These are phyloP conservation scores for Tauraco hartlaubi DNA, from an alignment of 2,797 vertebrate genomes.

Conservation along the genomic window DNA sequence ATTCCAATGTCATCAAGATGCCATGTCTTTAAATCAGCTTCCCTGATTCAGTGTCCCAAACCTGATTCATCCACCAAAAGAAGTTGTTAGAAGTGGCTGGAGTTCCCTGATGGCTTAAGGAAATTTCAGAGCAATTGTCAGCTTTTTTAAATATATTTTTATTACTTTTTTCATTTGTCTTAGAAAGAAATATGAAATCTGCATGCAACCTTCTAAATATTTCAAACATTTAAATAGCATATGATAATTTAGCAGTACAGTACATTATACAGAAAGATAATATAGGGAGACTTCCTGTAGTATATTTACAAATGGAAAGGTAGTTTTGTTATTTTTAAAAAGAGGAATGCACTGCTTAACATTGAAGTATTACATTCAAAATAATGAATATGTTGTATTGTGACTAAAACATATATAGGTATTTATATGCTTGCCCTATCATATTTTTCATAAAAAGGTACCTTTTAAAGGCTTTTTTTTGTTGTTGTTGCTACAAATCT, in stretches of 20 bases:
- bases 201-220: conserved; percentile 83
- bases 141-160: conserved; percentile 75
- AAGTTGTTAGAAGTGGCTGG: neutral
- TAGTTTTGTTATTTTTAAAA: conserved; percentile 53
- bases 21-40: neutral
- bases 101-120: neutral
- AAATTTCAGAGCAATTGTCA: neutral
- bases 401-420: conserved; percentile 49
- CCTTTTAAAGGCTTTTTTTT: conserved; percentile 41
- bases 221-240: conserved; percentile 89
- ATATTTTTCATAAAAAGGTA: conserved; percentile 57
- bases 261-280: conserved; percentile 83
- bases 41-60: neutral
- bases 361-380: conserved; percentile 47
- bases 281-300: conserved; percentile 76
- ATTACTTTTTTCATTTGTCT: conserved; percentile 76
- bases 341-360: conserved; percentile 63
- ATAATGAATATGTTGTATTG: conserved; percentile 42
- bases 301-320: conserved; percentile 79
- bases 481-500: conserved; percentile 37
- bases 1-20: neutral
- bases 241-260: conserved; percentile 86
- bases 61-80: neutral
- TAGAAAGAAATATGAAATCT: conserved; percentile 86
- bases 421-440: conserved; percentile 46